Percentiles rank a stretch among this genome's conserved stretches.
Conservation (phyloP, 1,140 invertebrate genomes). For the Cotesia vestalis region DNA sequence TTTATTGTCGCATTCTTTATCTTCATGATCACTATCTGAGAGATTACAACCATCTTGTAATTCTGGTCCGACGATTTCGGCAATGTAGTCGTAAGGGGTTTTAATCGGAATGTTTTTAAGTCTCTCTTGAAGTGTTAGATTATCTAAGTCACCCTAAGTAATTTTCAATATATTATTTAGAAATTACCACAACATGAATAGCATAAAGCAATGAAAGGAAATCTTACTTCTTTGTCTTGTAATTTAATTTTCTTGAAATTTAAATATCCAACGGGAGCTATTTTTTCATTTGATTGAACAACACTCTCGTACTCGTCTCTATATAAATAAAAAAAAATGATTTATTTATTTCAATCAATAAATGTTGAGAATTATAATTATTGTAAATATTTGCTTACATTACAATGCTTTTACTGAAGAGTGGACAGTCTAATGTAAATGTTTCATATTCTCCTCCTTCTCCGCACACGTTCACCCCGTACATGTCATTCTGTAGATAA, state of each 20-base stretch:
- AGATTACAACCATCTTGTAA: slow-evolving; percentile 65
- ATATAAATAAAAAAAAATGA: slow-evolving; percentile 38
- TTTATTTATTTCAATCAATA: not conserved
- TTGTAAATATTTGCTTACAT: slow-evolving; percentile 74
- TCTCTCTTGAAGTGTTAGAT: slow-evolving; percentile 61
- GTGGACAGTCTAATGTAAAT: slow-evolving; percentile 95
- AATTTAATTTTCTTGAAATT: slow-evolving; percentile 85
- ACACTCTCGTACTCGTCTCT: slow-evolving; percentile 90
- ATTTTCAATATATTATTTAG: slow-evolving; percentile 16
- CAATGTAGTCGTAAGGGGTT: slow-evolving; percentile 68
- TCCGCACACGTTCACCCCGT: slow-evolving; percentile 96
- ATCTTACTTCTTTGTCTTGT: slow-evolving; percentile 72
- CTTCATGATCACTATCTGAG: slow-evolving; percentile 64
- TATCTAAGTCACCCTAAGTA: slow-evolving; percentile 57
- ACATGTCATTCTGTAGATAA: slow-evolving; percentile 73
- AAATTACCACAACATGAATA: slow-evolving; percentile 3
- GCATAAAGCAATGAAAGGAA: not conserved
- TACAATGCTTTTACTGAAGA: slow-evolving; percentile 90
- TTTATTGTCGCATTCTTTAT: slow-evolving; percentile 55
- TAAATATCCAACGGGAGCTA: slow-evolving; percentile 92
- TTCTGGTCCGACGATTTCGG: slow-evolving; percentile 67
- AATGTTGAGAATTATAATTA: slow-evolving; percentile 20
- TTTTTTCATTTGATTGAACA: slow-evolving; percentile 88
- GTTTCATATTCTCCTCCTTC: slow-evolving; percentile 99
- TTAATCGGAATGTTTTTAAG: slow-evolving; percentile 67